Conservation (phyloP, 2,888 invertebrate genomes). For the Chrysolina americana region DNA sequence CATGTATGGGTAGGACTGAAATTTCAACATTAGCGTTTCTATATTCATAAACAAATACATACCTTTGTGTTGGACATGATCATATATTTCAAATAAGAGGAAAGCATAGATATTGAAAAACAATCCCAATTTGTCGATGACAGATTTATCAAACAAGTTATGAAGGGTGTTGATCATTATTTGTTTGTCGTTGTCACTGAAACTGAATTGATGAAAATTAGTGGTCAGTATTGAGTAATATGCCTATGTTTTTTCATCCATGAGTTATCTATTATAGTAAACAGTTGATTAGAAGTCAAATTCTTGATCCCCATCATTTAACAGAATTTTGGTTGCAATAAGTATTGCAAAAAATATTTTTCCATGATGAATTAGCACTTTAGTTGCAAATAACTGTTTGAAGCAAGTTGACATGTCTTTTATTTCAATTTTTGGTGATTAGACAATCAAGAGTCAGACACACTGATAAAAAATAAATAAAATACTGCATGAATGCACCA, state of each 20-base stretch:
- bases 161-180: constrained; percentile 72
- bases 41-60: constrained; percentile 1
- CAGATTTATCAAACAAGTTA: constrained; percentile 70
- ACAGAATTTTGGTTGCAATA: too few relatives aligned
- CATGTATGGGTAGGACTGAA: constrained; percentile 74
- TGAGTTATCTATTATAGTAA: not conserved
- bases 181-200: constrained; percentile 69
- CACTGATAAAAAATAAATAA: too few relatives aligned
- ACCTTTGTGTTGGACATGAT: constrained; percentile 72
- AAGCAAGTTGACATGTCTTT: too few relatives aligned
- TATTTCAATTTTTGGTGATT: too few relatives aligned
- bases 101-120: constrained; percentile 74
- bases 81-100: constrained; percentile 73
- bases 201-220: constrained; percentile 44
- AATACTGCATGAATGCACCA: too few relatives aligned
- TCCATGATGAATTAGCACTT: too few relatives aligned
- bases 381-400: too few relatives aligned
- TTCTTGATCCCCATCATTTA: too few relatives aligned
- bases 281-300: too few relatives aligned
- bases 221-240: not conserved
- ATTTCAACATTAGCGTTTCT: not conserved
- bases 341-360: too few relatives aligned
- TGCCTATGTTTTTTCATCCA: too few relatives aligned
- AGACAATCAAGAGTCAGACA: too few relatives aligned
- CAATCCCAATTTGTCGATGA: constrained; percentile 70